Base-by-base conservation (phyloP, 2,888 invertebrate genomes). In the Danaus chrysippus region DNA sequence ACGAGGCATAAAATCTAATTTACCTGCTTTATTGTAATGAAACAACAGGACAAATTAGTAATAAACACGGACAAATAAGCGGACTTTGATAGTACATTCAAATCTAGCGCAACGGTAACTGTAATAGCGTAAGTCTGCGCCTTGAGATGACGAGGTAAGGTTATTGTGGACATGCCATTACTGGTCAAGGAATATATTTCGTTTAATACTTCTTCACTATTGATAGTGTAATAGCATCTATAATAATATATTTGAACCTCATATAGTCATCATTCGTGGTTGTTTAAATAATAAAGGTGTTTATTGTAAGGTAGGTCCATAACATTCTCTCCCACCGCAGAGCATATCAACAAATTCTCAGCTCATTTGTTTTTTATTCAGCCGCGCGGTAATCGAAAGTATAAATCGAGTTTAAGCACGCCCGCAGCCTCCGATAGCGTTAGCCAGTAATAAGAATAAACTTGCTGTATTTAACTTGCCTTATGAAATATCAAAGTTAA, bases 341-440 rank as follows among this genome's bases (percentile, higher is more conserved):
- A 66, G 69, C 68, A 68, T 76, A 84, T 83, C 84, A 86, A 89
- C 89, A 88, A 89, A 89, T 89, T 86, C 83, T 75, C 81, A 81
- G 84, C 86, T 90, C 89, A 90, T 90, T 91, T 89, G 89, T 87
- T 89, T 90, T 90, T 90, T 90, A 90, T 88, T 89, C 88, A 86
- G 65, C 67, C 23, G 23, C 58, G 58, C 62, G 80, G 79, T 90
- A 91, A 91, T 91, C 90, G 90, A 91, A 91, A 89, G 85, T 84
- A 90, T 91, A 90, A 90, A 91, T 87, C 87, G 83, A 79, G 77
- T 83, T 79, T 86, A 86, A 84, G 83, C 82, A 82, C 86, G 78
- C 75, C 69, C 75, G 77, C 71, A 69, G 77, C 78, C 81, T 72
- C 84, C 84, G 87, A 86, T 87, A 87, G 77, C 84, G 87, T 85